Evolutionary conservation across 2,797 vertebrate genomes (phyloP).

Genomic region (Acrossocheilus fasciatus): DNA sequence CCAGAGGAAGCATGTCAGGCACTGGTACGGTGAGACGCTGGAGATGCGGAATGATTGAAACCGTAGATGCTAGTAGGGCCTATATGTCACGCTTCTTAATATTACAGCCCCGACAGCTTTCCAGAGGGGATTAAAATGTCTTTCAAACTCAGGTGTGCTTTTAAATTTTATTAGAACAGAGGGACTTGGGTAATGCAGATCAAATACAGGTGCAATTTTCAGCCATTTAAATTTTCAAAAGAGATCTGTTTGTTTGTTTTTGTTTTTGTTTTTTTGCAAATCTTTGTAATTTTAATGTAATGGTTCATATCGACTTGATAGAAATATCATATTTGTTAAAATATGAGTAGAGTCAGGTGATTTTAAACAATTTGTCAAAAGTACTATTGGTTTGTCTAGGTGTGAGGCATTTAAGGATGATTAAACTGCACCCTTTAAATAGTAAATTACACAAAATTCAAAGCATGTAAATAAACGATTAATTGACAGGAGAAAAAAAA

Average conservation of each 20-base stretch:
- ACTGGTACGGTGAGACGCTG: constrained; percentile 27
- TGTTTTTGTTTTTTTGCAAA: accelerated
- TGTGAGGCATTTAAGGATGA: background rate
- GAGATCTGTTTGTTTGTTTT: background rate
- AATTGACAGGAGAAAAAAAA: too few relatives aligned
- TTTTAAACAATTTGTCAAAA: background rate
- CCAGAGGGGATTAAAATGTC: background rate
- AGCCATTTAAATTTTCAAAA: background rate
- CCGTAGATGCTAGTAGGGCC: background rate
- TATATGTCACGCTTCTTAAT: constrained; percentile 7
- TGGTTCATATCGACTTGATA: too few relatives aligned
- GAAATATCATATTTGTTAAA: too few relatives aligned
- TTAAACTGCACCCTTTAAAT: too few relatives aligned
- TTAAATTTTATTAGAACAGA: background rate
- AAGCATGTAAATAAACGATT: too few relatives aligned
- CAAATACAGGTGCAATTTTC: background rate
- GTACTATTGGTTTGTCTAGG: background rate
- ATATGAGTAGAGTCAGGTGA: background rate
- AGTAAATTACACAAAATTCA: too few relatives aligned
- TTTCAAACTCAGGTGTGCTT: constrained; percentile 4
- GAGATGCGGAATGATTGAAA: constrained; percentile 37
- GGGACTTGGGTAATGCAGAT: background rate
- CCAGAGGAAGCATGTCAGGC: constrained; percentile 22
- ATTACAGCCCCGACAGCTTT: background rate
- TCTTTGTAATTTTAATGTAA: background rate